phyloP scores from a whole-genome alignment of 2,888 invertebrate genomes.

The Tipula confusa region DNA sequence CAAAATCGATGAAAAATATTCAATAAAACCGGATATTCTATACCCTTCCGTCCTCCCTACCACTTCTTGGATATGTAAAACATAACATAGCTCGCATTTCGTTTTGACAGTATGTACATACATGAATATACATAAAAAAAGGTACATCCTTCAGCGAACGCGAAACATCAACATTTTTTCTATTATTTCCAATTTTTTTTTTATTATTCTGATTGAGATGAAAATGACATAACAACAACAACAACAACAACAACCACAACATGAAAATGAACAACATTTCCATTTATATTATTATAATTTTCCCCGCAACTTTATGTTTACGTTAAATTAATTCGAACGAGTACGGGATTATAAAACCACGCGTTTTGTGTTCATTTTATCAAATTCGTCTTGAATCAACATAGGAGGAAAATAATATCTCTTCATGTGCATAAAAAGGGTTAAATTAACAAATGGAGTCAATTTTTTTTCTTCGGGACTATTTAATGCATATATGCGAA shows the following conservation, averaged over 20 bases:
- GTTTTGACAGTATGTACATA: not conserved
- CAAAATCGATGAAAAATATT: no score
- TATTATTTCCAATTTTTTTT: not conserved
- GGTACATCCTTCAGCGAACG: not conserved
- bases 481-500: not conserved
- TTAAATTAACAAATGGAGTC: not conserved
- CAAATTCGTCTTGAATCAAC: not conserved
- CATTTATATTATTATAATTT: not conserved
- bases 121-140: not conserved
- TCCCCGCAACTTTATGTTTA: not conserved
- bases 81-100: not conserved
- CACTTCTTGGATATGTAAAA: no score
- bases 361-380: not conserved
- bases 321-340: not conserved
- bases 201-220: constrained; percentile 12
- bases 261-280: not conserved
- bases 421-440: not conserved
- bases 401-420: not conserved
- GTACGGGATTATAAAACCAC: not conserved
- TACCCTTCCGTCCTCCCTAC: no score
- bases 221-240: not conserved
- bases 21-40: no score
- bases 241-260: not conserved
- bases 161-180: not conserved
- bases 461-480: not conserved